These are phyloP conservation scores for Aleiodes leptofemur DNA, from an alignment of 2,888 invertebrate genomes.

Conservation along the genomic window DNA sequence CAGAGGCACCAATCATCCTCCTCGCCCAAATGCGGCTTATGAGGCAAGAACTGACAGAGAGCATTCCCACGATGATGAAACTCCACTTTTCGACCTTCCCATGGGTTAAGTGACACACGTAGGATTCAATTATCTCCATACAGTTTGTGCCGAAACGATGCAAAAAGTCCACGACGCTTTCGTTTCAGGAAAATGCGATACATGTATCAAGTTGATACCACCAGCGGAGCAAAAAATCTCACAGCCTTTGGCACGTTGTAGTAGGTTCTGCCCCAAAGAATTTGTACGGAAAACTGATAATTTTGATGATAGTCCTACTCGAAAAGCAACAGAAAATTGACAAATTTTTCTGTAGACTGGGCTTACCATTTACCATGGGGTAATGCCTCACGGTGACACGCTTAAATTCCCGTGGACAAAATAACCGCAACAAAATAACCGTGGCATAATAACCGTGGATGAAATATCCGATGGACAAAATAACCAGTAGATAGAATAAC, in stretches of 20 bases:
- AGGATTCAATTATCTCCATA: background rate
- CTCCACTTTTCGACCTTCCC: background rate
- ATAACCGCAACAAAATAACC: too few relatives aligned
- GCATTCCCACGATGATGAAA: background rate
- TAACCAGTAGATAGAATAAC: too few relatives aligned
- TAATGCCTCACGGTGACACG: too few relatives aligned
- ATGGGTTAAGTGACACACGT: background rate
- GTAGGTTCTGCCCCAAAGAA: conserved; percentile 41
- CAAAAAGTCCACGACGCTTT: background rate
- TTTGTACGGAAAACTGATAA: conserved; percentile 44
- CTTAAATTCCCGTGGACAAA: too few relatives aligned
- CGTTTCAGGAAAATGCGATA: background rate
- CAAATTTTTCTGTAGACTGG: conserved; percentile 49
- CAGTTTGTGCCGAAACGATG: background rate
- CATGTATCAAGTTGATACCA: background rate
- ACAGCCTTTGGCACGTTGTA: background rate
- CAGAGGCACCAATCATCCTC: background rate
- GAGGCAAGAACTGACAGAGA: background rate
- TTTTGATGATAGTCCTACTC: background rate
- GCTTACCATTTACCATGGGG: conserved; percentile 24
- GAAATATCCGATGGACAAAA: too few relatives aligned
- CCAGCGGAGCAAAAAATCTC: background rate
- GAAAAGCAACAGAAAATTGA: conserved; percentile 44
- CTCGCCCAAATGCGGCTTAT: background rate
- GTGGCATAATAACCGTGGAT: too few relatives aligned